Base-by-base conservation (phyloP, 2,113 vertebrate species). In the Quiscalus mexicanus region DNA sequence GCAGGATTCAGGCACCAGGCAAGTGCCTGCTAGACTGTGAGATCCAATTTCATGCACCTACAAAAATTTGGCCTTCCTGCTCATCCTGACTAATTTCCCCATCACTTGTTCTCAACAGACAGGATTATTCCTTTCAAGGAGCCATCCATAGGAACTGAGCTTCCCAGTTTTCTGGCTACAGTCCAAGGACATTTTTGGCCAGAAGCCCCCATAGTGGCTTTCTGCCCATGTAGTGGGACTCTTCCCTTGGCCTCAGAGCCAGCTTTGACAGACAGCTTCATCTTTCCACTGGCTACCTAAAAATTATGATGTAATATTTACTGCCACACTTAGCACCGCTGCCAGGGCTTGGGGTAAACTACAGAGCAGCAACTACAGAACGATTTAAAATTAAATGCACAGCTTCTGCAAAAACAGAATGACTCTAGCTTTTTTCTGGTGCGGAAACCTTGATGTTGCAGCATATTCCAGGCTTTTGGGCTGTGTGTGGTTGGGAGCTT, bases 1-100 rank as follows among this genome's bases (percentile, higher is more conserved):
- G 45, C 58, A 41, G 62, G 15, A 24, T 5, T 20, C 50, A 17
- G 17, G 23, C 53, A 30, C 21, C 1, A 0, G 37, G 47, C 37
- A 62, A 6, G 5, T 1, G 2, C 22, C 37, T 4, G 7, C 44
- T 30, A 58, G 28, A 45, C n/a, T 0, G 0, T 0, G 1, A 65
- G 33, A 80, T 39, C 31, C 27, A 35, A 25, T 44, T 68, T 37
- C 52, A 63, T 6, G 19, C 8, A 28, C 20, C 17, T 3, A 6
- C 53, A 78, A 33, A 60, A 74, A 25, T 10, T 55, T 56, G 63
- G 14, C 21, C 33, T 59, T 49, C 10, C 68, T 41, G 10, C 45
- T 78, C 25, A 28, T 65, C 45, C 41, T 45, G 27, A 63, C 9
- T 10, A 0, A 39, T 70, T 49, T 50, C 33, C 12, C 60, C 14